phyloP scores from a whole-genome alignment of 1,140 invertebrate species.

The Drepana arcuata region DNA sequence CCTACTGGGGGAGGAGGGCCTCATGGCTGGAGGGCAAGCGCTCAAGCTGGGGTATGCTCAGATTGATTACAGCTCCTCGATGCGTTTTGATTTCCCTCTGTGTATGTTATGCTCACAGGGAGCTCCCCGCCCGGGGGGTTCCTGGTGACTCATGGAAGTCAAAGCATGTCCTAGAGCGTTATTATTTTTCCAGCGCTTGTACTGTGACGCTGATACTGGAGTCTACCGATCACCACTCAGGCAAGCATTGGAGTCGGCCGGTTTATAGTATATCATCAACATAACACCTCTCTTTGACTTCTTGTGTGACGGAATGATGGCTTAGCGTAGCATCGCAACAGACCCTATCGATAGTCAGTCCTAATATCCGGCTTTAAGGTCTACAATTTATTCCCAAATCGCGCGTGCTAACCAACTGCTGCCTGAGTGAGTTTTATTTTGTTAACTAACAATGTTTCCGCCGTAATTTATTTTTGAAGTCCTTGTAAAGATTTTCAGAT shows the following conservation, averaged over 20 bases:
- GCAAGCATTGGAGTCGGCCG: slow-evolving; percentile 78
- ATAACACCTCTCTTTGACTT: slow-evolving; percentile 63
- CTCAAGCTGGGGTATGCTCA: slow-evolving; percentile 86
- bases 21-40: slow-evolving; percentile 92
- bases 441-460: slow-evolving; percentile 45
- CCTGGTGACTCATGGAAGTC: too few species aligned
- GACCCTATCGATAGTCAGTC: slow-evolving; percentile 24
- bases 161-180: slow-evolving; percentile 58
- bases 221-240: slow-evolving; percentile 82
- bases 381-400: slow-evolving; percentile 19
- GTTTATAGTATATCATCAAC: slow-evolving; percentile 67
- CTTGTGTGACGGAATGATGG: slow-evolving; percentile 66
- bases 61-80: slow-evolving; percentile 42
- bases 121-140: too few species aligned
- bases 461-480: slow-evolving; percentile 71
- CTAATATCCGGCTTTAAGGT: slow-evolving; percentile 35
- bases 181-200: slow-evolving; percentile 82
- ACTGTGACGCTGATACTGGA: slow-evolving; percentile 78
- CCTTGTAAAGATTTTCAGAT: slow-evolving; percentile 32
- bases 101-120: too few species aligned
- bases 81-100: slow-evolving; percentile 38
- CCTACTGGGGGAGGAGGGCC: slow-evolving; percentile 93
- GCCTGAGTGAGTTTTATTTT: slow-evolving; percentile 64
- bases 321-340: slow-evolving; percentile 50
- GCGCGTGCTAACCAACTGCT: slow-evolving; percentile 65